phyloP scores from a whole-genome alignment of 2,113 vertebrate genomes.

The Callaeas wilsoni region DNA sequence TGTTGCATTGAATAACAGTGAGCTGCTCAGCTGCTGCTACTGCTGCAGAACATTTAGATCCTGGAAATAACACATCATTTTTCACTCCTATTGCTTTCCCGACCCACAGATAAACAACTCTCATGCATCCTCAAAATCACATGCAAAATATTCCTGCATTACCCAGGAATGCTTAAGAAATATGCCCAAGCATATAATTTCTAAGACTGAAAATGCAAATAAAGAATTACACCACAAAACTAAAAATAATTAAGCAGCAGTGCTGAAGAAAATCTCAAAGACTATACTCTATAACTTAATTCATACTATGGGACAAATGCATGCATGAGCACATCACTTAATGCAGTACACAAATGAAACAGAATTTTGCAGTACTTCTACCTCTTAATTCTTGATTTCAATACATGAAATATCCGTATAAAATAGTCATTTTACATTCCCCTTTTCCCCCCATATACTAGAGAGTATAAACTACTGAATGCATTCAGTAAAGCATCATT shows the following conservation, averaged over 20 bases:
- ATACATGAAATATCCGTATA: background rate
- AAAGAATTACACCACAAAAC: background rate
- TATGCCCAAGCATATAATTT: background rate
- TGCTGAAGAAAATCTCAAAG: background rate
- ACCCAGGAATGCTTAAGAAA: background rate
- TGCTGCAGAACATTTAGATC: slow-evolving; percentile 77
- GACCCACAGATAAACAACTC: background rate
- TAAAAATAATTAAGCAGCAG: background rate
- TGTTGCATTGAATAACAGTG: slow-evolving; percentile 88
- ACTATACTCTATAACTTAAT: background rate
- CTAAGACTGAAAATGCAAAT: background rate
- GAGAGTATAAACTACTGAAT: background rate
- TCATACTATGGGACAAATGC: background rate
- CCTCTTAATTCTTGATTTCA: background rate
- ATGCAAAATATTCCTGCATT: background rate
- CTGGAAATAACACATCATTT: slow-evolving; percentile 78
- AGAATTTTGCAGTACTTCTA: background rate
- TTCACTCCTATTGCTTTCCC: slow-evolving; percentile 59
- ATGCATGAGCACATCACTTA: background rate
- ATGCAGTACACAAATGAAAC: background rate
- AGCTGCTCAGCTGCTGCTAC: slow-evolving; percentile 78
- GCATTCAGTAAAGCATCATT: background rate
- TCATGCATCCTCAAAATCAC: background rate
- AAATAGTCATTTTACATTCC: background rate
- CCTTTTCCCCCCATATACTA: background rate